Base-by-base conservation (phyloP, 2,888 invertebrate species). In the Tetragnatha montana region DNA sequence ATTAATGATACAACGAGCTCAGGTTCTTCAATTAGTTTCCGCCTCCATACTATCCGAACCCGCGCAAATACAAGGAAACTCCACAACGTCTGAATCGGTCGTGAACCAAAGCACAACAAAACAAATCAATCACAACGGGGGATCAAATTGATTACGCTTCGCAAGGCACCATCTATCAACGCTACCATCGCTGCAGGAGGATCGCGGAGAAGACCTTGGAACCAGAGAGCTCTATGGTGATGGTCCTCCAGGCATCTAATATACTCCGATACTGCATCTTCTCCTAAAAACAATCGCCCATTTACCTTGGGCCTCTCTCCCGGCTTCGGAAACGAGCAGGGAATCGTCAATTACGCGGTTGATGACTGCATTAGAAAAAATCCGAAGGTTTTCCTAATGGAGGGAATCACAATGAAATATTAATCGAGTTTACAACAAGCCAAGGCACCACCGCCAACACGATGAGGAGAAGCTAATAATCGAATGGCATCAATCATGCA, bases 241-340 rank as follows among this genome's bases (percentile, higher is more conserved):
- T 60, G 60, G 60, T 35, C 35, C 60, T 35, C 35, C 60, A 60
- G 17, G 60, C 60, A 60, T 35, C 60, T 60, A 60, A 8, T 10
- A 60, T 17, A 17, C 60, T 60, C 60, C 60, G 17, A 60, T 60
- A 60, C 22, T 14, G 35, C 73, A 21, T 19, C 21, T 7, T 8
- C 0, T 22, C 73, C 22, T 35, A 73, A 35, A 49, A 69, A 84
- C 84, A 84, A 84, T 84, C 76, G 19, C 69, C 69, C 22, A 69
- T 76, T 84, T 76, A 84, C 84, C 84, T 76, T 84, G 75, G 70
- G 17, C 76, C 19, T 51, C 14, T 21, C n/a, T n/a, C 35, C 6
- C 21, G 70, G 22, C 14, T 74, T 35, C 21, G 22, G 35, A 71
- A 73, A 73, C 50, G 73, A 74, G 82, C 22, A 12, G 60, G 17